Conservation (phyloP, 1,140 invertebrate genomes). For the Yoshiicerus persimilis region DNA sequence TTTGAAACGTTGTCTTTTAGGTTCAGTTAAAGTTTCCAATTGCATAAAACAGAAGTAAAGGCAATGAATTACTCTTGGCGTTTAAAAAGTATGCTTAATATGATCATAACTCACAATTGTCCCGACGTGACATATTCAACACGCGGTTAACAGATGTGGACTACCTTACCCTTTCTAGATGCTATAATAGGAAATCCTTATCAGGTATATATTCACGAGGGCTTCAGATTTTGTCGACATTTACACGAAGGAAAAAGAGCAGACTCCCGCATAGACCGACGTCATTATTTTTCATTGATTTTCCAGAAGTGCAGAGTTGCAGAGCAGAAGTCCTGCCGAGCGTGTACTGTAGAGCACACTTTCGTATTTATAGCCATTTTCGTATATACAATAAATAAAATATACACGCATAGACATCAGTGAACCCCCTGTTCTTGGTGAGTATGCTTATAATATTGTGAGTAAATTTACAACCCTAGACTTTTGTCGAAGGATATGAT, state of each 20-base stretch:
- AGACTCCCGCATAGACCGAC: not conserved
- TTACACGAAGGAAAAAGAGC: not conserved
- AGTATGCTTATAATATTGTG: not conserved
- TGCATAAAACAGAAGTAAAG: no score
- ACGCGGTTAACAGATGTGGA: no score
- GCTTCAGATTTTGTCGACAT: no score
- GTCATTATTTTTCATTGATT: not conserved
- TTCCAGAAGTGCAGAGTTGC: not conserved
- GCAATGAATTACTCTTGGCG: no score
- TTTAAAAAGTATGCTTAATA: no score
- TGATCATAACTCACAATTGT: no score
- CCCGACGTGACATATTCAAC: no score
- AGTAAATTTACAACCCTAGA: not conserved
- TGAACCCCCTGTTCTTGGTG: not conserved
- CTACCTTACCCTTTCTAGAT: no score
- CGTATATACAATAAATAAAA: not conserved
- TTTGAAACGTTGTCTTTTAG: no score
- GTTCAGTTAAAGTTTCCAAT: no score
- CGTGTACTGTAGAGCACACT: not conserved
- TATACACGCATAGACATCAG: not conserved
- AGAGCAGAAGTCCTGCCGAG: not conserved
- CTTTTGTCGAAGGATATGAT: not conserved
- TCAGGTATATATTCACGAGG: no score
- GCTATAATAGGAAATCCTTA: no score
- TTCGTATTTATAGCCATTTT: not conserved